phyloP scores from a whole-genome alignment of 2,797 vertebrate species.

The Sphenodon punctatus region DNA sequence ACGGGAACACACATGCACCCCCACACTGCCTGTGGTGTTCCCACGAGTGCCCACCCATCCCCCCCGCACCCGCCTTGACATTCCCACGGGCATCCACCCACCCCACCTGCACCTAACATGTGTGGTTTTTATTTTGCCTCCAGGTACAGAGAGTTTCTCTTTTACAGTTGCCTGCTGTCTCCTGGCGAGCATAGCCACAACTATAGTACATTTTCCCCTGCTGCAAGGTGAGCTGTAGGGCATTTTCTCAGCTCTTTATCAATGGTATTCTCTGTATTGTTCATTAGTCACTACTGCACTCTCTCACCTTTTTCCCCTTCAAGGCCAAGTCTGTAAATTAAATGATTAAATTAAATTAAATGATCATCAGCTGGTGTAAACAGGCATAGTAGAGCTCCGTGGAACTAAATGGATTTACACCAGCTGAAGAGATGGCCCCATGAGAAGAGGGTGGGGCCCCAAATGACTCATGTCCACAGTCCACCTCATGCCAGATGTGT shows the following conservation, averaged over 20 bases:
- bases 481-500: background rate
- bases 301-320: background rate
- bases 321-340: too few species aligned
- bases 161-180: background rate
- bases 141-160: background rate
- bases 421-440: slow-evolving; percentile 25
- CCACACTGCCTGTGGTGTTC: too few species aligned
- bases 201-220: background rate
- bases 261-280: background rate
- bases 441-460: background rate
- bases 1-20: too few species aligned
- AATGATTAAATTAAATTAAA: background rate
- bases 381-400: background rate
- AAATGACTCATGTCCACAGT: slow-evolving; percentile 19
- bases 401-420: background rate
- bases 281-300: background rate
- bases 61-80: too few species aligned
- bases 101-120: too few species aligned
- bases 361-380: background rate
- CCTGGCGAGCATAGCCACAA: background rate
- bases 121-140: too few species aligned
- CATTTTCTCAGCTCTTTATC: background rate
- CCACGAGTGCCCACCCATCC: too few species aligned
- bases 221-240: slow-evolving; percentile 10
- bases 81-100: too few species aligned